Evolutionary conservation across 2,888 invertebrate species (phyloP).

Genomic region (Gisinianus flammeolus): DNA sequence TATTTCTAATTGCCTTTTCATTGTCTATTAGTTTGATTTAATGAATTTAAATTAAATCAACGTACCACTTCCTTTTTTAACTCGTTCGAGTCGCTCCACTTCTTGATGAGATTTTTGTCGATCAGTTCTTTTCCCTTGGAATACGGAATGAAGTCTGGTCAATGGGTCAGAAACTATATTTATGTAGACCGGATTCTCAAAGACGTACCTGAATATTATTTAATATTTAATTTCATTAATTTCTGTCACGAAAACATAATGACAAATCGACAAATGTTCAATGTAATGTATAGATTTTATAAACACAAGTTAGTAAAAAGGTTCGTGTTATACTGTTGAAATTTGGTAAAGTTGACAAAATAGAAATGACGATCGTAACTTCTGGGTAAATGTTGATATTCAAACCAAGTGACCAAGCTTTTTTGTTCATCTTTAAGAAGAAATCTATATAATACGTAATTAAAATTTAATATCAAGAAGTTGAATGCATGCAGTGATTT

Average conservation of each 20-base stretch:
- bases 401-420: slow-evolving; percentile 58
- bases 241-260: neutral
- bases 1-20: no score
- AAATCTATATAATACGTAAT: slow-evolving; percentile 41
- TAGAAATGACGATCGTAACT: slow-evolving; percentile 69
- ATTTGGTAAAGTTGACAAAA: slow-evolving; percentile 69
- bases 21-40: neutral
- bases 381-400: slow-evolving; percentile 62
- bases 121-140: slow-evolving; percentile 42
- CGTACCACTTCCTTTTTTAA: slow-evolving; percentile 19
- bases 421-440: slow-evolving; percentile 65
- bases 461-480: neutral
- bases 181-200: slow-evolving; percentile 67
- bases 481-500: neutral
- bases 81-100: slow-evolving; percentile 48
- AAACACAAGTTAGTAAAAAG: neutral
- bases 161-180: slow-evolving; percentile 69
- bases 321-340: slow-evolving; percentile 59
- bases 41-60: neutral
- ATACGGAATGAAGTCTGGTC: slow-evolving; percentile 60
- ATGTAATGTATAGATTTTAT: neutral
- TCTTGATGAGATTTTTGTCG: slow-evolving; percentile 46
- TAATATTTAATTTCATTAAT: neutral
- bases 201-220: slow-evolving; percentile 46
- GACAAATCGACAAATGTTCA: neutral